Base-by-base conservation (phyloP, 2,888 invertebrate genomes). In the Rhagonycha lutea region DNA sequence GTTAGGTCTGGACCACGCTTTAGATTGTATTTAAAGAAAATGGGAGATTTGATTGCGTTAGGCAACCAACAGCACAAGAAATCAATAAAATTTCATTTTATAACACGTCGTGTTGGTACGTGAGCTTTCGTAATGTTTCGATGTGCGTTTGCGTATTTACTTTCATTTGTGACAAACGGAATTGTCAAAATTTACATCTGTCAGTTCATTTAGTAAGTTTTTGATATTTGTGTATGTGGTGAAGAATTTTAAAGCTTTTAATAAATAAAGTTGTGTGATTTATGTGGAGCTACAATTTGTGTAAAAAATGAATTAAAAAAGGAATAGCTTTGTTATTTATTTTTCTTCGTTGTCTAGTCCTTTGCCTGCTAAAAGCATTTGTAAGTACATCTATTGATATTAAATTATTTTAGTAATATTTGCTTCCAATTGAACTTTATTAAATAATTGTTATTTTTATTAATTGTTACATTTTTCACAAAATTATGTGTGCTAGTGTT, bases 131-230 rank as follows among this genome's bases (percentile, higher is more conserved):
- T 12, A 24, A 24, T 24, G 24, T 65, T 65, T 24, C 63, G 63
- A 26, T n/a, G 5, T 11, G n/a, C 24, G 63, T 65, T n/a, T 65
- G 63, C 63, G 63, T 24, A 65, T 24, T 9, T 24, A 24, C 23
- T n/a, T 26, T n/a, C 63, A 65, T 65, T 24, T 32, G 23, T 63
- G 65, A 70, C 68, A 65, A 28, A 60, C 61, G 68, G 70, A 70
- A 68, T 74, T 74, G 74, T 74, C 74, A 74, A 74, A 18, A 74
- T 68, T 67, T 68, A n/a, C 24, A 65, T 14, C 63, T 65, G 63
- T 65, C 63, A 65, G 63, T 65, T 24, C 23, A 65, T 24, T 65
- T 65, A 65, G 70, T 74, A 61, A 74, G 69, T 69, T 63, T 73
- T 65, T 60, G 69, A 32, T n/a, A 69, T 73, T 69, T 69, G 63